phyloP scores from a whole-genome alignment of 2,888 invertebrate species.

The Macrophya annulata region DNA sequence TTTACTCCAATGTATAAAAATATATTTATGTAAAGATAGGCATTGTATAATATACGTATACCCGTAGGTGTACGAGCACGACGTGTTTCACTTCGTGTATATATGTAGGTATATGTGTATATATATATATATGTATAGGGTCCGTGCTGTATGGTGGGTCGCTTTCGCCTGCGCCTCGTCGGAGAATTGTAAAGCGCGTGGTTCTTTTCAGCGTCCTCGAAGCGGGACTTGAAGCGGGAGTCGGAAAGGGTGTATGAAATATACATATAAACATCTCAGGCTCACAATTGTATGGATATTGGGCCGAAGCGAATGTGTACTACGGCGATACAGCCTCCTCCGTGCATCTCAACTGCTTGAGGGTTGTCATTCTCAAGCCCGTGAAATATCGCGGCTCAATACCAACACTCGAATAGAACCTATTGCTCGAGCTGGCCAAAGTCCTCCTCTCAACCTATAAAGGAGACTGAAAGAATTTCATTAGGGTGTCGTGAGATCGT shows the following conservation, averaged over 20 bases:
- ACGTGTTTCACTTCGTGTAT: slow-evolving; percentile 22
- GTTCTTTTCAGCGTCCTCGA: slow-evolving; percentile 51
- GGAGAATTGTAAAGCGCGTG: slow-evolving; percentile 53
- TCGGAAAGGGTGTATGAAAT: slow-evolving; percentile 53
- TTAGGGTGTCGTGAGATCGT: slow-evolving; percentile 37
- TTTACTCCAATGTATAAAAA: background rate
- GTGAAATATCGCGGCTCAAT: slow-evolving; percentile 56
- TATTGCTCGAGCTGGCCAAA: slow-evolving; percentile 45
- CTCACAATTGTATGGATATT: slow-evolving; percentile 58
- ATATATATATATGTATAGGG: background rate
- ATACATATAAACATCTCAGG: slow-evolving; percentile 57
- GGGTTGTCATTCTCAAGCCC: slow-evolving; percentile 52
- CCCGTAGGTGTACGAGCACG: slow-evolving; percentile 10
- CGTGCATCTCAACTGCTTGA: slow-evolving; percentile 53
- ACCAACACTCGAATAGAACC: slow-evolving; percentile 42
- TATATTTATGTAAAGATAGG: slow-evolving; percentile 14
- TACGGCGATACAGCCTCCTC: slow-evolving; percentile 49
- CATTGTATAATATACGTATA: slow-evolving; percentile 18
- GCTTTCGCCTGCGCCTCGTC: slow-evolving; percentile 54
- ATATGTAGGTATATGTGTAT: background rate
- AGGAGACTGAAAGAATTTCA: slow-evolving; percentile 52
- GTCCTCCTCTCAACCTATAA: slow-evolving; percentile 11
- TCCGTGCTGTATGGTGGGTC: slow-evolving; percentile 32
- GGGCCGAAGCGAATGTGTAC: slow-evolving; percentile 54
- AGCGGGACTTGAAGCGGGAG: slow-evolving; percentile 38